phyloP scores from a whole-genome alignment of 1,140 invertebrate genomes.

The Muscidifurax raptorellus region DNA sequence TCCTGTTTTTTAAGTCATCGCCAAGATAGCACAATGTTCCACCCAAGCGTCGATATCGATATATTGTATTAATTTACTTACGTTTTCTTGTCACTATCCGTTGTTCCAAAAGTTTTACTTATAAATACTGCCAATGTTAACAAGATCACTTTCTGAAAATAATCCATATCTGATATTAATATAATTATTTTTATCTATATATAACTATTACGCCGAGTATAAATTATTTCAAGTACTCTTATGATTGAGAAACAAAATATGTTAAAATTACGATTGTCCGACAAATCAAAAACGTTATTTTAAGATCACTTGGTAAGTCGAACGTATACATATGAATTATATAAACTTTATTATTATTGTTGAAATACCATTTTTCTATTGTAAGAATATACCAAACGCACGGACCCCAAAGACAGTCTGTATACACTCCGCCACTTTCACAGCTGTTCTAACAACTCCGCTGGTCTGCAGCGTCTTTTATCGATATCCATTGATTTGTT shows the following conservation, averaged over 20 bases:
- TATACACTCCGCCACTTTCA: slow-evolving; percentile 14
- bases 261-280: too few species aligned
- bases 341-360: background rate
- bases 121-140: slow-evolving; percentile 4
- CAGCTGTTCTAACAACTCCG: background rate
- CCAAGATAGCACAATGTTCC: too few species aligned
- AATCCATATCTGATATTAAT: background rate
- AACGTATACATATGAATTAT: background rate
- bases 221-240: background rate
- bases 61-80: too few species aligned
- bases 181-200: too few species aligned
- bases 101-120: background rate
- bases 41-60: too few species aligned
- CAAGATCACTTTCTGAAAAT: slow-evolving; percentile 32
- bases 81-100: slow-evolving; percentile 23
- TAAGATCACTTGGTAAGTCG: background rate
- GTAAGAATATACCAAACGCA: background rate
- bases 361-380: background rate
- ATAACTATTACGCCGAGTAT: too few species aligned
- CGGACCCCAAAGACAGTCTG: background rate
- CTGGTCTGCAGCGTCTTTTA: slow-evolving; percentile 24
- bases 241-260: background rate
- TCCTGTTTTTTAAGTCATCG: too few species aligned
- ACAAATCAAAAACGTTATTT: too few species aligned
- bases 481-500: background rate